Evolutionary conservation across 2,113 vertebrate genomes (phyloP).

Genomic region (Sigmodon hispidus): DNA sequence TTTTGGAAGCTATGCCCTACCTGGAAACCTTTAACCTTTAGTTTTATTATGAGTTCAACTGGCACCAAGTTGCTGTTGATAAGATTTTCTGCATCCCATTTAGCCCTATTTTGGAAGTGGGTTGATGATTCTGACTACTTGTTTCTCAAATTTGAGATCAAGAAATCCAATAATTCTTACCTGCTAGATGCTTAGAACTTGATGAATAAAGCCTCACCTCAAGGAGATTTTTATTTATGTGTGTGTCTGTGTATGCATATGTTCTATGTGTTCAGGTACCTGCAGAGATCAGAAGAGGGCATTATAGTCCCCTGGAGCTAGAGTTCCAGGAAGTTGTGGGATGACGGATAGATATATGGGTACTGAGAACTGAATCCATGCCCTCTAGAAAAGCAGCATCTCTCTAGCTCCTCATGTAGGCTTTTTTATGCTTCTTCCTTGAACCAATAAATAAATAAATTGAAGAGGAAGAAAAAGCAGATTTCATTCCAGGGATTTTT

Average conservation of each 20-base stretch:
- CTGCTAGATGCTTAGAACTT: constrained; percentile 33
- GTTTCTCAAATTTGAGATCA: constrained; percentile 45
- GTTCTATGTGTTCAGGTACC: background rate
- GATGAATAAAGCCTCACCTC: background rate
- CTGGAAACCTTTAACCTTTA: background rate
- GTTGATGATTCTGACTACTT: background rate
- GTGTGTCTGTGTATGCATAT: background rate
- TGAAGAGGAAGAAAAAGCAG: background rate
- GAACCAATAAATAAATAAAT: background rate
- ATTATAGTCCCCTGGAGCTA: background rate
- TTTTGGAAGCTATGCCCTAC: background rate
- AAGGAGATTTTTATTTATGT: background rate
- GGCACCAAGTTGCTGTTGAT: background rate
- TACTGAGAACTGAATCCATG: background rate
- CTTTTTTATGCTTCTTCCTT: constrained; percentile 30
- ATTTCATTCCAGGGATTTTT: background rate
- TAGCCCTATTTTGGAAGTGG: constrained; percentile 42
- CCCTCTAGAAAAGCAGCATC: background rate
- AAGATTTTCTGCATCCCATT: background rate
- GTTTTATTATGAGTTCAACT: background rate
- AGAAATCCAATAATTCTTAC: constrained; percentile 46
- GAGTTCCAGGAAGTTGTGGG: background rate
- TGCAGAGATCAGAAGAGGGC: background rate
- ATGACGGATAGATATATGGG: background rate
- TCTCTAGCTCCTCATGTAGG: background rate